Conservation (phyloP, 2,113 vertebrate genomes). For the Caracal caracal region DNA sequence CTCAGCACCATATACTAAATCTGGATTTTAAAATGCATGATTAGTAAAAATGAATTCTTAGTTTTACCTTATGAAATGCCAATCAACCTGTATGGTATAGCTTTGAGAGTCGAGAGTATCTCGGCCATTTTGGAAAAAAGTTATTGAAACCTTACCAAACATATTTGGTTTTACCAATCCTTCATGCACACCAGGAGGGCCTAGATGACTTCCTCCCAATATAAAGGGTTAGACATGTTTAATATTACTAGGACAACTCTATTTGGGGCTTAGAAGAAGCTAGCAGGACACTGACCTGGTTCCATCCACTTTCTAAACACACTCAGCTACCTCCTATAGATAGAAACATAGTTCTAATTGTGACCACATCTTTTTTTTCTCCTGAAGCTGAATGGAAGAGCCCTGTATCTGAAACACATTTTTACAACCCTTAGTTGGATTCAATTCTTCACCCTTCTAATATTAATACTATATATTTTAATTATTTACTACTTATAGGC, state of each 20-base stretch:
- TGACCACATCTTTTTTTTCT: neutral
- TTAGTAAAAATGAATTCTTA: neutral
- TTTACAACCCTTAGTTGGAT: neutral
- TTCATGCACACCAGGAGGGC: neutral
- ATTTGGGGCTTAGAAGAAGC: neutral
- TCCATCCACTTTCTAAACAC: neutral
- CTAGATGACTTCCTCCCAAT: neutral
- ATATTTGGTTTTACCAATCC: neutral
- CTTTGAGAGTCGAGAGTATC: neutral
- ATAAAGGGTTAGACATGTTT: neutral
- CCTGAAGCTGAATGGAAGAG: neutral
- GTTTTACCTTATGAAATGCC: neutral
- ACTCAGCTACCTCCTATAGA: neutral
- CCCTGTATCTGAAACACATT: neutral
- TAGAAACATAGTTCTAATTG: neutral
- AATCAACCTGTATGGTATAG: neutral
- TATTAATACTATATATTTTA: neutral
- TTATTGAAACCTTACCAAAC: neutral
- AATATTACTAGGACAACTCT: neutral
- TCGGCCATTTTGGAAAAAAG: neutral
- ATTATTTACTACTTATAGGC: neutral
- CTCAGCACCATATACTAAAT: neutral
- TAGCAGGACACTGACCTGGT: neutral
- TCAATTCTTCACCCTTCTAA: neutral
- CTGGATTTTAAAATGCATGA: neutral